These are phyloP conservation scores for Nyctibius grandis DNA, from an alignment of 2,797 vertebrate genomes.

Conservation along the genomic window DNA sequence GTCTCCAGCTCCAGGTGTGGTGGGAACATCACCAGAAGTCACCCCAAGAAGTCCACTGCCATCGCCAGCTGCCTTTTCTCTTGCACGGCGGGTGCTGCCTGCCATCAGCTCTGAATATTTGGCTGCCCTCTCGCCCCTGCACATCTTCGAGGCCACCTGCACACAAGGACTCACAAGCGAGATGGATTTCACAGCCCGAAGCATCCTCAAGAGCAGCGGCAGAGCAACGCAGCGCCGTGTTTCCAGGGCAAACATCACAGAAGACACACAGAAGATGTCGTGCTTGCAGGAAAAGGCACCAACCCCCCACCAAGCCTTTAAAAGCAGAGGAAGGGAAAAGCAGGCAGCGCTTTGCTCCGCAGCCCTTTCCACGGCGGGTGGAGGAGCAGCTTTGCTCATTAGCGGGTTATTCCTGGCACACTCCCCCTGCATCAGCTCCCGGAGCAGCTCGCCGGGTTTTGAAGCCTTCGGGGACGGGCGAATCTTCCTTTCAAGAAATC, in stretches of 20 bases:
- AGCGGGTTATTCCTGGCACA: slow-evolving; percentile 19
- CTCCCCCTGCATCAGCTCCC: slow-evolving; percentile 22
- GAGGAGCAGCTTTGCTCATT: slow-evolving; percentile 44
- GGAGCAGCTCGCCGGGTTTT: background rate
- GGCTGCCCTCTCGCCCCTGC: background rate
- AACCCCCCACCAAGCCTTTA: background rate
- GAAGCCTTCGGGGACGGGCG: background rate
- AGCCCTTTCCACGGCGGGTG: background rate
- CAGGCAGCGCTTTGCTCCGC: background rate
- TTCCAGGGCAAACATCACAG: background rate
- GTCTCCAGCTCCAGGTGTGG: rapidly evolving
- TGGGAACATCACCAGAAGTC: background rate
- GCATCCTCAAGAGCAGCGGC: background rate
- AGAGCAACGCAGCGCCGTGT: background rate
- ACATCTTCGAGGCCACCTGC: background rate
- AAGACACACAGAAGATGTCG: background rate
- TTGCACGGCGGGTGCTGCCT: background rate
- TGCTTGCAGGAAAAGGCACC: background rate
- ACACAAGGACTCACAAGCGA: background rate
- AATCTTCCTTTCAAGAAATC: slow-evolving; percentile 17
- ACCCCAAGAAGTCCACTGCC: background rate
- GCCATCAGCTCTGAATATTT: background rate
- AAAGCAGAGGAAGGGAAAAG: background rate
- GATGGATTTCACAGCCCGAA: background rate
- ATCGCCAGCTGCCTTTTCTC: background rate